A percentile compares a stretch with the other conserved stretches of the same genome.
phyloP scores from a whole-genome alignment of 1,140 invertebrate genomes.

The Grapholita molesta region DNA sequence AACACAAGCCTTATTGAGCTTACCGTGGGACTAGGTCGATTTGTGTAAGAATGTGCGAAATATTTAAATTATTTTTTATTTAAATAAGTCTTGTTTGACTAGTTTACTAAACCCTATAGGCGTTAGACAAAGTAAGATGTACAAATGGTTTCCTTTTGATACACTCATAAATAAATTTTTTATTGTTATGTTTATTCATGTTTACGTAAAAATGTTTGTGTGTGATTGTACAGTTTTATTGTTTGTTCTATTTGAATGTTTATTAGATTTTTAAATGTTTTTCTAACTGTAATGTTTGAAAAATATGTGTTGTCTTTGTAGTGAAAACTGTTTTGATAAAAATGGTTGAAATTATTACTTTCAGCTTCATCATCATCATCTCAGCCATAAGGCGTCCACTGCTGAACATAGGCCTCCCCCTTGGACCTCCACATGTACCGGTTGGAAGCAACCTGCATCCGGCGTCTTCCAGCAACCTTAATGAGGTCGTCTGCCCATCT shows the following conservation, averaged over 20 bases:
- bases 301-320: not conserved
- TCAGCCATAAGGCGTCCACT: too few relatives aligned
- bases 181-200: slow-evolving; percentile 5
- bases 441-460: too few relatives aligned
- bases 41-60: too few relatives aligned
- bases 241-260: not conserved
- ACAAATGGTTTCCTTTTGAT: slow-evolving; percentile 1
- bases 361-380: not conserved
- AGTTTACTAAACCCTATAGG: not conserved
- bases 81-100: not conserved
- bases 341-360: not conserved
- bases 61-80: not conserved
- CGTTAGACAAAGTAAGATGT: not conserved
- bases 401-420: too few relatives aligned
- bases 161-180: not conserved
- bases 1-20: too few relatives aligned
- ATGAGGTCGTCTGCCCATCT: too few relatives aligned
- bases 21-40: too few relatives aligned
- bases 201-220: not conserved
- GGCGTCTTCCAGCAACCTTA: too few relatives aligned
- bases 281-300: too few relatives aligned
- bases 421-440: too few relatives aligned
- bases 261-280: not conserved
- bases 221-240: not conserved
- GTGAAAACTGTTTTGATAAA: not conserved